phyloP scores from a whole-genome alignment of 92 coral and sea anemone species.

The Plumapathes pennacea region DNA sequence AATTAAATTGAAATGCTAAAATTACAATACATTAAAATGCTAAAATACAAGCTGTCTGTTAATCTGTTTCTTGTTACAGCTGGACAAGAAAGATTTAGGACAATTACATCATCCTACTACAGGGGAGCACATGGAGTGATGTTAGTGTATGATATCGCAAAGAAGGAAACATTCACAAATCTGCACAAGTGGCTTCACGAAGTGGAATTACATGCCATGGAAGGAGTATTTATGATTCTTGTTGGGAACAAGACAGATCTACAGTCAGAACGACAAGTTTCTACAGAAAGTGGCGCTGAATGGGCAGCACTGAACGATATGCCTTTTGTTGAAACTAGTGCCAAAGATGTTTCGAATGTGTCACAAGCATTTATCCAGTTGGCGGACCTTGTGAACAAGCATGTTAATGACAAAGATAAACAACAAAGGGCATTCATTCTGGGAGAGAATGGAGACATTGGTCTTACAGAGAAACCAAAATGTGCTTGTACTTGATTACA shows the following conservation, averaged over 20 bases:
- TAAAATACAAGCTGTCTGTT: too few relatives aligned
- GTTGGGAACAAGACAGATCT: conserved; percentile 97
- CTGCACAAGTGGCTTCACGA: conserved; percentile 91
- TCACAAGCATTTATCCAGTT: conserved; percentile 77
- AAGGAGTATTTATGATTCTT: conserved; percentile 77
- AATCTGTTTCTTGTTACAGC: conserved; percentile 53
- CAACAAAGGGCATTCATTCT: conserved; percentile 54
- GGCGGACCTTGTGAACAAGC: conserved; percentile 73
- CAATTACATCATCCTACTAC: conserved; percentile 92
- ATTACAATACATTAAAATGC: too few relatives aligned
- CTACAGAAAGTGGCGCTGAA: conserved; percentile 68
- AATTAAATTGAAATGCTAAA: too few relatives aligned
- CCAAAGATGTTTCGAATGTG: conserved; percentile 75
- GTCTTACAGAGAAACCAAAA: conserved; percentile 33
- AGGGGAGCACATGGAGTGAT: conserved; percentile 98
- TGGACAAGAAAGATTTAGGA: conserved; percentile 94
- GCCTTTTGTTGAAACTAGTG: conserved; percentile 96
- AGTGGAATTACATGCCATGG: conserved; percentile 79
- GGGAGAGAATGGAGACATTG: conserved; percentile 39
- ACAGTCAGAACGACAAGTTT: conserved; percentile 75
- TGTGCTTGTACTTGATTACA: too few relatives aligned
- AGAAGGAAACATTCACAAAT: conserved; percentile 77
- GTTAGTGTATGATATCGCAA: conserved; percentile 91
- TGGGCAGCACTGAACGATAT: conserved; percentile 88
- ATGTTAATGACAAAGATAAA: conserved; percentile 59